These are phyloP conservation scores for Scolanthus callimorphus DNA, from an alignment of 92 coral and sea anemone genomes.

Conservation along the genomic window DNA sequence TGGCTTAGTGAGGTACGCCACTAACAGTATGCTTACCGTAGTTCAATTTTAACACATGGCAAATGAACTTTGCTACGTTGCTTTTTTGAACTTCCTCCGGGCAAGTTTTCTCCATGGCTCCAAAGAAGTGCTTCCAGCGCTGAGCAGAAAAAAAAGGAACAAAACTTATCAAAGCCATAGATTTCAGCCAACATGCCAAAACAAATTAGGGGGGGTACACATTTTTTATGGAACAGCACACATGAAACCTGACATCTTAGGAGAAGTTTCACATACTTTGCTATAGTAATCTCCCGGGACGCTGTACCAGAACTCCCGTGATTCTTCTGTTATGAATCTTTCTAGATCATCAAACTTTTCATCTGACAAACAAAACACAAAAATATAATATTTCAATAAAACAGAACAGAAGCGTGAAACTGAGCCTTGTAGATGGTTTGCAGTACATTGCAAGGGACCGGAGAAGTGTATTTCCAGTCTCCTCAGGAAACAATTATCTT, in stretches of 20 bases:
- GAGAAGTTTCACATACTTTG: background rate
- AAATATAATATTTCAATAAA: too few relatives aligned
- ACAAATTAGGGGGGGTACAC: too few relatives aligned
- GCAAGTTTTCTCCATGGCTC: slow-evolving; percentile 37
- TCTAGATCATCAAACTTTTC: slow-evolving; percentile 6
- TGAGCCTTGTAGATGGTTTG: too few relatives aligned
- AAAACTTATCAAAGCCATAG: too few relatives aligned
- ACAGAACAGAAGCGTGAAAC: too few relatives aligned
- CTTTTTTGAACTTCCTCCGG: slow-evolving; percentile 51
- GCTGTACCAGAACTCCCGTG: slow-evolving; percentile 61
- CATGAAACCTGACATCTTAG: background rate
- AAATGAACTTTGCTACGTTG: slow-evolving; percentile 67
- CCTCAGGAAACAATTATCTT: too few relatives aligned
- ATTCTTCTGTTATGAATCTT: slow-evolving; percentile 38
- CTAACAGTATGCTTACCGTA: too few relatives aligned
- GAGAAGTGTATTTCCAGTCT: too few relatives aligned
- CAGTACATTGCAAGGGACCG: too few relatives aligned
- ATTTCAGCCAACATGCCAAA: background rate
- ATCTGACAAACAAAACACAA: too few relatives aligned
- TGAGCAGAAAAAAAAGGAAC: slow-evolving; percentile 13
- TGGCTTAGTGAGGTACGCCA: too few relatives aligned
- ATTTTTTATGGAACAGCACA: too few relatives aligned
- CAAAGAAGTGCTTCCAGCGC: slow-evolving; percentile 62
- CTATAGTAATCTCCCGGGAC: slow-evolving; percentile 58
- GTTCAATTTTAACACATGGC: slow-evolving; percentile 49